Evolutionary conservation across 1,140 invertebrate species (phyloP), one percentile per base, ranked within the genome.

Genomic region (Saxidomus purpurata): DNA sequence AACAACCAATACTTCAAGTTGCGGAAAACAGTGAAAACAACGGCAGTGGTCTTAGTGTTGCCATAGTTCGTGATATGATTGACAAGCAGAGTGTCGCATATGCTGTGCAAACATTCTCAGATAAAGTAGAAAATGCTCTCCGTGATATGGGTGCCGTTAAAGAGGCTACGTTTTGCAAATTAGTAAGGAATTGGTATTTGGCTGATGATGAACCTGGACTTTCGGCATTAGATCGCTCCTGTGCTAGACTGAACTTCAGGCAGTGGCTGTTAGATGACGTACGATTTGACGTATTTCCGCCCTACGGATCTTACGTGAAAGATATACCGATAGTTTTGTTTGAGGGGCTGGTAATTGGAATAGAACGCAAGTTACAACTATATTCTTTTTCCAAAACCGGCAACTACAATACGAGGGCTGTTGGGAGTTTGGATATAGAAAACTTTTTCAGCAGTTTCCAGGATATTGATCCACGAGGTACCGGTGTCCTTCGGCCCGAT

Each of bases 371-470:
- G 59, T 69, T 91, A 9, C 86, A 84, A 36, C 34, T 84, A 31
- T 90, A 47, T 34, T 34, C 86, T 0, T 84, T 83, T 71, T 43
- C 61, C 3, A 88, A 89, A 71, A 49, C 22, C 38, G 61, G 79
- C 19, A 47, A n/a, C 4, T 90, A 84, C 71, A 90, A 90, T 49
- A 67, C 67, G 8, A 1, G 90, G 0, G 36, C 79, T 19, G 22
- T 89, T 1, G 80, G 69, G 1, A 76, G 67, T 83, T 34, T 89
- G 9, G 80, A 89, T 38, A 38, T 76, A 22, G 80, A 84, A 76
- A 89, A 89, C 67, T 79, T 89, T 13, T 89, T 89, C 55, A 71
- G 88, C 13, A 28, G 19, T 8, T 89, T 89, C n/a, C 88, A 79
- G 43, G 71, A 89, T 31, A 52, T 83, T 22, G 80, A 89, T 63